These are phyloP conservation scores for Melanotaenia trifasciata DNA, from an alignment of 2,797 vertebrate species.

Conservation along the genomic window DNA sequence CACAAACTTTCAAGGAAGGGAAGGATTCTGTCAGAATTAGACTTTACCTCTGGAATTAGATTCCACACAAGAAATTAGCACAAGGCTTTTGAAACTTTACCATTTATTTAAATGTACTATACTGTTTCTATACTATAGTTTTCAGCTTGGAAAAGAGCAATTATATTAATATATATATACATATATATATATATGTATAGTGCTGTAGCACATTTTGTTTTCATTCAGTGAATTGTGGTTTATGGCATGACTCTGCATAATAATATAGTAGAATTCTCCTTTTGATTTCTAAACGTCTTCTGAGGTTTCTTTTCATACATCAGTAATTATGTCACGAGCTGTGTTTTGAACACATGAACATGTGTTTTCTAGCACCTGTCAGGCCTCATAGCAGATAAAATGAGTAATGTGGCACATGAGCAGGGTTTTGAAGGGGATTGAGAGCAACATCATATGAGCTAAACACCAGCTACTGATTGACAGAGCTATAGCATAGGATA, in stretches of 20 bases:
- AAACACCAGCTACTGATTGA: background rate
- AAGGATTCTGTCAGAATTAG: slow-evolving; percentile 1
- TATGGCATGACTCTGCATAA: too few relatives aligned
- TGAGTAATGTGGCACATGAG: background rate
- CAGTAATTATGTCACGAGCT: too few relatives aligned
- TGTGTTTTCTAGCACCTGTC: background rate
- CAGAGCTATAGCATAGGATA: background rate
- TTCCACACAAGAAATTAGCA: slow-evolving; percentile 15
- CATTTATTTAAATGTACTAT: slow-evolving; percentile 6
- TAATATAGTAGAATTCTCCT: too few relatives aligned
- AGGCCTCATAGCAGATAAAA: background rate
- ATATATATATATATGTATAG: too few relatives aligned
- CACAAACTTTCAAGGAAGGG: slow-evolving; percentile 4
- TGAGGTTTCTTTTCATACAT: too few relatives aligned
- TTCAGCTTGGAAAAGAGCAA: background rate
- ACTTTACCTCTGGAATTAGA: slow-evolving; percentile 4
- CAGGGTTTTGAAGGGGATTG: background rate
- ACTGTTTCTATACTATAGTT: background rate
- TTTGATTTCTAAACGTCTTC: too few relatives aligned
- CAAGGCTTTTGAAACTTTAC: background rate
- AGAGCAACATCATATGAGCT: background rate
- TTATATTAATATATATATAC: too few relatives aligned
- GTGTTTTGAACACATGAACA: too few relatives aligned
- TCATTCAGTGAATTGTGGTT: too few relatives aligned
- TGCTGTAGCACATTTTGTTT: too few relatives aligned